These are phyloP conservation scores for Copidosoma aretas DNA, from an alignment of 2,888 invertebrate species.

Conservation along the genomic window DNA sequence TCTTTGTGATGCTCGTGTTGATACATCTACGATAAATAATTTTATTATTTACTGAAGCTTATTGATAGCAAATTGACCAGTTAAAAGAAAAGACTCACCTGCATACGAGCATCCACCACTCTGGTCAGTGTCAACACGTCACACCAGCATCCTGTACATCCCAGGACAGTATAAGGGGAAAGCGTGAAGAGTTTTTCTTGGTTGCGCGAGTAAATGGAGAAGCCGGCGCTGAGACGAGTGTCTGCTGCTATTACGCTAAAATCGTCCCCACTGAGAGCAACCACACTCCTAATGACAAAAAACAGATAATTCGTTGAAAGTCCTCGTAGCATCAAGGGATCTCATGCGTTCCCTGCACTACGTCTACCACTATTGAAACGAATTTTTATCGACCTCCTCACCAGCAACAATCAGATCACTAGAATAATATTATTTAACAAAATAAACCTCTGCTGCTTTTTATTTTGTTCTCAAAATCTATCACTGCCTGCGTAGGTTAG, in stretches of 20 bases:
- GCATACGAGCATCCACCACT: constrained; percentile 83
- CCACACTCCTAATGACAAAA: constrained; percentile 75
- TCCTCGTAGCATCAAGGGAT: too few species aligned
- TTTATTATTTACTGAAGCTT: background rate
- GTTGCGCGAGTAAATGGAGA: constrained; percentile 86
- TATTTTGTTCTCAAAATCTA: background rate
- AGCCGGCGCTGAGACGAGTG: constrained; percentile 90
- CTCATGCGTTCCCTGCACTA: too few species aligned
- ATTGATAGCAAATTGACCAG: constrained; percentile 5
- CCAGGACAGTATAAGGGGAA: constrained; percentile 85
- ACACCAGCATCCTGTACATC: constrained; percentile 96
- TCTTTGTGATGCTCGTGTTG: constrained; percentile 91
- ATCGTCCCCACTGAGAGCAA: constrained; percentile 95
- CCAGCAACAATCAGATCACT: background rate
- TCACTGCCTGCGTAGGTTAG: constrained; percentile 39
- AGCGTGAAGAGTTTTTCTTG: constrained; percentile 87
- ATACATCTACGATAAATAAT: constrained; percentile 73
- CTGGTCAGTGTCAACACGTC: constrained; percentile 91
- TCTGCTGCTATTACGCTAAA: constrained; percentile 95
- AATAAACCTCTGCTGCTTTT: too few species aligned
- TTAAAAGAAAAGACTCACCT: constrained; percentile 63
- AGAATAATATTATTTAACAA: background rate
- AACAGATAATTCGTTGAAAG: background rate
- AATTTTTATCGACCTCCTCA: background rate
- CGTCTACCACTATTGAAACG: too few species aligned